Percentiles rank a stretch among this genome's conserved stretches.
Conservation (phyloP, 1,140 invertebrate genomes). For the Aphis craccivora region DNA sequence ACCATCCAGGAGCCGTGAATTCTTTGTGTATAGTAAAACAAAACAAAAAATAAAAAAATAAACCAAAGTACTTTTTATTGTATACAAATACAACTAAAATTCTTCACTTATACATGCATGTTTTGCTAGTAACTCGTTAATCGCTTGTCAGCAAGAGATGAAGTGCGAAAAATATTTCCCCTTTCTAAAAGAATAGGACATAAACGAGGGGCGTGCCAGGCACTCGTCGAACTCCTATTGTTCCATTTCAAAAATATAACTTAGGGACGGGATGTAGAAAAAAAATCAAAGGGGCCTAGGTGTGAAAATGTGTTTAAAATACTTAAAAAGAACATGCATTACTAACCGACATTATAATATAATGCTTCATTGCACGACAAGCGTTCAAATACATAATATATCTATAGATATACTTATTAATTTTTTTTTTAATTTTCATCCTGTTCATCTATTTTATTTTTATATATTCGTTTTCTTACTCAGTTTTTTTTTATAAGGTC, state of each 20-base stretch:
- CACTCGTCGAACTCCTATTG: constrained; percentile 47
- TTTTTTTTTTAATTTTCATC: background rate
- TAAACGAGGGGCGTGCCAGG: constrained; percentile 52
- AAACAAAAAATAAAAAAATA: background rate
- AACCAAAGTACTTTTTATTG: constrained; percentile 23
- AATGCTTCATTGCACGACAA: constrained; percentile 40
- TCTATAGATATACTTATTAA: background rate
- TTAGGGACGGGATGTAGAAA: background rate
- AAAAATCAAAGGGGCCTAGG: constrained; percentile 43
- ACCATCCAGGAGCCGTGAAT: background rate
- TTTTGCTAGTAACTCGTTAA: constrained; percentile 52
- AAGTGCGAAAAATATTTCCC: constrained; percentile 54
- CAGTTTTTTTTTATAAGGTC: background rate
- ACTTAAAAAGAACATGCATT: constrained; percentile 49
- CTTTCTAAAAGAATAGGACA: constrained; percentile 45
- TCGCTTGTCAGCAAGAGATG: constrained; percentile 53
- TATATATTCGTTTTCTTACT: background rate
- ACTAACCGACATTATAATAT: constrained; percentile 35
- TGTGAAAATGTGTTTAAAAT: constrained; percentile 51
- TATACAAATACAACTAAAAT: constrained; percentile 15
- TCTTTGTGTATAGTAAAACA: constrained; percentile 30
- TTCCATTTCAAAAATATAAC: constrained; percentile 35
- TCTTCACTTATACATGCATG: constrained; percentile 14
- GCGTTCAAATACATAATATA: background rate
- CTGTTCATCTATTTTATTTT: background rate